Percentiles rank a stretch among this genome's conserved stretches.
phyloP scores from a whole-genome alignment of 1,140 invertebrate species.

The Meloidogyne chitwoodi region DNA sequence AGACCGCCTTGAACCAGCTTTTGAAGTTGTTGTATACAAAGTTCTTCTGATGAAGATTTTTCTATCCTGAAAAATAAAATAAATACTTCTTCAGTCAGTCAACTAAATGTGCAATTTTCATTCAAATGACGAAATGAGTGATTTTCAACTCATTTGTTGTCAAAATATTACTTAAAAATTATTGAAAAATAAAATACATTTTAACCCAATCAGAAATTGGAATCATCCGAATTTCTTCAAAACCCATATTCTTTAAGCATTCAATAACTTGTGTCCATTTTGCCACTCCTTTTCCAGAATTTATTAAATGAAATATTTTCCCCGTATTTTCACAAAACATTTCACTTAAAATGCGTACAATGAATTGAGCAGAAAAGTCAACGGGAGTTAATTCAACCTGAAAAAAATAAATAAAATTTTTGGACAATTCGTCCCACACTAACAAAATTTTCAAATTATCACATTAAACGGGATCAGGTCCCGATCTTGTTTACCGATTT shows the following conservation, averaged over 20 bases:
- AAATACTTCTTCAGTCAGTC: too few relatives aligned
- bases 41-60: conserved; percentile 28
- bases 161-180: too few relatives aligned
- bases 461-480: too few relatives aligned
- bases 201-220: conserved; percentile 33
- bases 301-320: conserved; percentile 63
- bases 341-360: conserved; percentile 59
- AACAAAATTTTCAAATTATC: too few relatives aligned
- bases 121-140: too few relatives aligned
- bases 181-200: too few relatives aligned
- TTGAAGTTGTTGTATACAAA: conserved; percentile 43
- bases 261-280: conserved; percentile 48
- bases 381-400: conserved; percentile 65
- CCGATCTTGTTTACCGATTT: too few relatives aligned
- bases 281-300: conserved; percentile 24
- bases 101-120: too few relatives aligned
- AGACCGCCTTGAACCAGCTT: conserved; percentile 47
- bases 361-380: conserved; percentile 63
- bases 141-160: too few relatives aligned
- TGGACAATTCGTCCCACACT: too few relatives aligned
- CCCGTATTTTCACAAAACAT: conserved; percentile 61
- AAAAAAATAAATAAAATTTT: not conserved
- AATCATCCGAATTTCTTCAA: conserved; percentile 34
- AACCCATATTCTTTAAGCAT: conserved; percentile 43
- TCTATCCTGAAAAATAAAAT: conserved; percentile 24